A percentile compares a stretch with the other conserved stretches of the same genome.
Conservation (phyloP, 2,113 vertebrate genomes). For the Upupa epops region DNA sequence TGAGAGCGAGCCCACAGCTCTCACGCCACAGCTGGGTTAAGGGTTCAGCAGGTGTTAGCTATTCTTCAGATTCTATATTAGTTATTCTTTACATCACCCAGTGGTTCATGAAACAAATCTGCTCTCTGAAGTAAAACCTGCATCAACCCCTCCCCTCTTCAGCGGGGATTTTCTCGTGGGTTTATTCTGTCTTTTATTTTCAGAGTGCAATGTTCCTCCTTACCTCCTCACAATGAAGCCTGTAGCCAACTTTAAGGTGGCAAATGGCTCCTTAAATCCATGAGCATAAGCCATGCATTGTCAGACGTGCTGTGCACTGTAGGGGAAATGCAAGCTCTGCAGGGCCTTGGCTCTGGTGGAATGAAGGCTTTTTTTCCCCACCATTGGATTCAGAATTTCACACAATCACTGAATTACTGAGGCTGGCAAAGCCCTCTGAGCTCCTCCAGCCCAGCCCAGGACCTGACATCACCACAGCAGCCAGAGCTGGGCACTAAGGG, state of each 20-base stretch:
- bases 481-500: too few relatives aligned
- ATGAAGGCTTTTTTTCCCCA: background rate
- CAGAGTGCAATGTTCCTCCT: background rate
- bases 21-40: background rate
- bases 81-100: background rate
- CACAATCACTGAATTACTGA: too few relatives aligned
- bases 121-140: background rate
- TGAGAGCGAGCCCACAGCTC: background rate
- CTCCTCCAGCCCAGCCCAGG: too few relatives aligned
- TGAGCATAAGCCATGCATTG: rapidly evolving
- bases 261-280: background rate
- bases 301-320: background rate
- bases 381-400: background rate
- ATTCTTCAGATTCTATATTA: too few relatives aligned
- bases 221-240: background rate
- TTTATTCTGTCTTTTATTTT: background rate
- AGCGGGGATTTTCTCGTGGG: background rate
- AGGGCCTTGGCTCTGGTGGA: background rate
- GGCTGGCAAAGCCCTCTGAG: too few relatives aligned
- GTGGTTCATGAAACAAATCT: background rate
- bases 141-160: background rate
- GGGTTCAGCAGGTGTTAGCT: background rate
- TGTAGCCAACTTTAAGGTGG: background rate
- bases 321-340: background rate
- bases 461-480: too few relatives aligned